Conservation (phyloP, 2,888 invertebrate species). For the Parthenolecanium corni region DNA sequence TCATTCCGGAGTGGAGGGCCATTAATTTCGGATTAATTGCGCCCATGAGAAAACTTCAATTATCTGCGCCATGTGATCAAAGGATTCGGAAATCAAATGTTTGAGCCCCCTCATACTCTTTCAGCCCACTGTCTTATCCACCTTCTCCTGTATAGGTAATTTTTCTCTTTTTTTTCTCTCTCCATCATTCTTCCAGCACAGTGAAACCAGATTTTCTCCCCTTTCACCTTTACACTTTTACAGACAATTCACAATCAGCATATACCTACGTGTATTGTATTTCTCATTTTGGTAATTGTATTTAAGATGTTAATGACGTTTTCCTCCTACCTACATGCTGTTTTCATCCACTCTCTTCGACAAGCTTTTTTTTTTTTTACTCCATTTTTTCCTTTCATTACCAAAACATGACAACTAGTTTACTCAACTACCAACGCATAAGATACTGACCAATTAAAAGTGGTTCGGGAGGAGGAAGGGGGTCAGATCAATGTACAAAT, state of each 20-base stretch:
- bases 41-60: conserved; percentile 24
- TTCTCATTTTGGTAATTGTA: conserved; percentile 22
- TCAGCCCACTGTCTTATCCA: too few species aligned
- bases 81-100: conserved; percentile 18
- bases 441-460: conserved; percentile 13
- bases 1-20: conserved; percentile 8
- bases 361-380: too few species aligned
- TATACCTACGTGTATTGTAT: conserved; percentile 19
- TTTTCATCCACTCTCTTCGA: too few species aligned
- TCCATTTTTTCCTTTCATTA: not conserved
- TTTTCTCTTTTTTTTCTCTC: not conserved
- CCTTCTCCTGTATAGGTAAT: too few species aligned
- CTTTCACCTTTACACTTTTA: not conserved
- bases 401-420: not conserved
- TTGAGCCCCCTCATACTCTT: not conserved
- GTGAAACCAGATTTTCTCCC: conserved; percentile 2
- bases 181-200: not conserved
- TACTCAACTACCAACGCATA: conserved; percentile 6
- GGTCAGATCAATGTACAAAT: too few species aligned
- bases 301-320: conserved; percentile 9
- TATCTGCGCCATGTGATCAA: conserved; percentile 23
- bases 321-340: conserved; percentile 16
- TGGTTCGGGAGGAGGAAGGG: too few species aligned
- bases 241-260: too few species aligned
- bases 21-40: conserved; percentile 25